phyloP scores from a whole-genome alignment of 2,113 vertebrate genomes.

The Zosterops pallidus region DNA sequence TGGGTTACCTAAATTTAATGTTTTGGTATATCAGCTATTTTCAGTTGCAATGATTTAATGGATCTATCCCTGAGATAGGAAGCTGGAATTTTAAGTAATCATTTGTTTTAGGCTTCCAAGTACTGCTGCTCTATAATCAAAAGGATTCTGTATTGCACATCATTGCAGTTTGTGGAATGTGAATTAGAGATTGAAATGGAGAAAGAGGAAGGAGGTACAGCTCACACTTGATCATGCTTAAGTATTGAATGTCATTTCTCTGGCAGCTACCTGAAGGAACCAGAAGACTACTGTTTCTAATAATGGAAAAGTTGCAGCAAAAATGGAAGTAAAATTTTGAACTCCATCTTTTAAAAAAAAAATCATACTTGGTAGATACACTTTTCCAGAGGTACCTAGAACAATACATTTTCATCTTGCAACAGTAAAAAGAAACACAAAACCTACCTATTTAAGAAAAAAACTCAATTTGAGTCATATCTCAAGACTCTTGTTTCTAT shows the following conservation, averaged over 20 bases:
- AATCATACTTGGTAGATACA: background rate
- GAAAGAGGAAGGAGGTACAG: background rate
- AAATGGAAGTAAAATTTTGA: background rate
- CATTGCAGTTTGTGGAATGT: background rate
- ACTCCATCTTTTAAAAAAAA: background rate
- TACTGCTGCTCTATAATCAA: background rate
- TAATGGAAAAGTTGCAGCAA: background rate
- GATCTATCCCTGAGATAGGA: background rate
- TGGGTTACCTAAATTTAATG: background rate
- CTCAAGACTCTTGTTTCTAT: background rate
- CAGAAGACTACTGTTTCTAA: background rate
- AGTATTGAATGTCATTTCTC: background rate
- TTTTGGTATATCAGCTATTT: background rate
- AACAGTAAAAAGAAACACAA: background rate
- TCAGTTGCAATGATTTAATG: background rate
- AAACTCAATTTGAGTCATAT: background rate
- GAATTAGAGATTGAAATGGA: background rate
- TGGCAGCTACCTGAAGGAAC: background rate
- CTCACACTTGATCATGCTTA: background rate
- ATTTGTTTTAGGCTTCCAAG: background rate
- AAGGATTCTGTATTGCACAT: background rate
- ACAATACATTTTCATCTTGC: background rate
- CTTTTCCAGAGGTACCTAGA: background rate
- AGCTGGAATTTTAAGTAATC: background rate
- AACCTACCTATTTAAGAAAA: background rate